These are phyloP conservation scores for Eristalis intricaria DNA, from an alignment of 2,888 invertebrate species.

Conservation along the genomic window DNA sequence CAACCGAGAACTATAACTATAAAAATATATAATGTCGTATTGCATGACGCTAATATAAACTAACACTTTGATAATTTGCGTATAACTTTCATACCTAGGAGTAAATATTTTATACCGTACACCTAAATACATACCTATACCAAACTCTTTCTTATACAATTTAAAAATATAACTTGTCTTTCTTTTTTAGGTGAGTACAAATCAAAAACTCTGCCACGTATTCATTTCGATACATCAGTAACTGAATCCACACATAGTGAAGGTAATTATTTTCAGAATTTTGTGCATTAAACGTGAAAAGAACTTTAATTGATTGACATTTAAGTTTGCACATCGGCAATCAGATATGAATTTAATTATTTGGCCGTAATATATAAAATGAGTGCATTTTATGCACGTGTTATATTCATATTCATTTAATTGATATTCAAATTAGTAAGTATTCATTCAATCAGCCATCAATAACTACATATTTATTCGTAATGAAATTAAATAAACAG, in stretches of 20 bases:
- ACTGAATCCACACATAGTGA: conserved; percentile 79
- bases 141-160: not conserved
- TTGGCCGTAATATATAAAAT: too few relatives aligned
- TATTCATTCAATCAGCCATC: not conserved
- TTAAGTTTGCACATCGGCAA: not conserved
- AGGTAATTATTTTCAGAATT: conserved; percentile 76
- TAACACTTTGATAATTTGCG: too few relatives aligned
- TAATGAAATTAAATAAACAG: too few relatives aligned
- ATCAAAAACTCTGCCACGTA: conserved; percentile 82
- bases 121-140: not conserved
- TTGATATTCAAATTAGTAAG: not conserved
- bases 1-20: conserved; percentile 48
- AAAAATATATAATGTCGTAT: conserved; percentile 30
- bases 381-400: too few relatives aligned
- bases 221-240: conserved; percentile 80
- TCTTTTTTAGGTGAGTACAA: conserved; percentile 81
- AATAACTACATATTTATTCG: not conserved
- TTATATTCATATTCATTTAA: not conserved
- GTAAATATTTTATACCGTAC: too few relatives aligned
- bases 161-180: not conserved
- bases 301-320: not conserved
- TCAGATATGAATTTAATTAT: too few relatives aligned
- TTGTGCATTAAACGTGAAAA: not conserved
- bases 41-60: not conserved
- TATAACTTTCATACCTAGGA: too few relatives aligned